Percentiles rank a stretch among this genome's conserved stretches.
phyloP scores from a whole-genome alignment of 2,888 invertebrate genomes.

The Autographa pulchrina region DNA sequence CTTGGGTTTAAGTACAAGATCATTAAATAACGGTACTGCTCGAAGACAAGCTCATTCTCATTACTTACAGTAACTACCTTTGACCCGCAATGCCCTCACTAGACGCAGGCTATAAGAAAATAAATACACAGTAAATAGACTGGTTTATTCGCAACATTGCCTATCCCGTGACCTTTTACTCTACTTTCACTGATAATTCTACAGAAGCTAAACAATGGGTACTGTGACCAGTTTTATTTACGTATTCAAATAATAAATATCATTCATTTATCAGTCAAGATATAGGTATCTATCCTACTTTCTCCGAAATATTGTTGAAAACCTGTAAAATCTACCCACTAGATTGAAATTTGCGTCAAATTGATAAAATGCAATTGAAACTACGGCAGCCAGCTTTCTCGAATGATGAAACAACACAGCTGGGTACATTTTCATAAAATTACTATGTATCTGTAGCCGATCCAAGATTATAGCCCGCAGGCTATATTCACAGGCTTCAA shows the following conservation, averaged over 20 bases:
- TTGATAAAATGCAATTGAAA: neutral
- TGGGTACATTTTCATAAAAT: conserved; percentile 2
- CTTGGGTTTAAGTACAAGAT: neutral
- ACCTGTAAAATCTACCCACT: neutral
- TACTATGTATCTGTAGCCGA: conserved; percentile 10
- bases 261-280: too few relatives aligned
- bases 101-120: neutral
- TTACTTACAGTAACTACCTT: neutral
- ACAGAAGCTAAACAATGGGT: conserved; percentile 29
- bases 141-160: conserved; percentile 23
- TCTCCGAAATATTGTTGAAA: neutral
- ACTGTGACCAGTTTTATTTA: conserved; percentile 33
- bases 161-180: conserved; percentile 35
- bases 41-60: neutral
- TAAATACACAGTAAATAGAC: conserved; percentile 25
- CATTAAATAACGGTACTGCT: neutral
- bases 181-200: conserved; percentile 47
- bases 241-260: too few relatives aligned
- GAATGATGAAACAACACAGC: neutral
- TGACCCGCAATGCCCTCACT: conserved; percentile 11
- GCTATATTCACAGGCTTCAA: conserved; percentile 15
- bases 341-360: neutral
- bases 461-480: conserved; percentile 16
- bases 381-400: neutral
- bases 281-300: too few relatives aligned